A percentile compares a stretch with the other conserved stretches of the same genome.
phyloP scores from a whole-genome alignment of 1,140 invertebrate species.

The Pseudomyrmex flavicornis region DNA sequence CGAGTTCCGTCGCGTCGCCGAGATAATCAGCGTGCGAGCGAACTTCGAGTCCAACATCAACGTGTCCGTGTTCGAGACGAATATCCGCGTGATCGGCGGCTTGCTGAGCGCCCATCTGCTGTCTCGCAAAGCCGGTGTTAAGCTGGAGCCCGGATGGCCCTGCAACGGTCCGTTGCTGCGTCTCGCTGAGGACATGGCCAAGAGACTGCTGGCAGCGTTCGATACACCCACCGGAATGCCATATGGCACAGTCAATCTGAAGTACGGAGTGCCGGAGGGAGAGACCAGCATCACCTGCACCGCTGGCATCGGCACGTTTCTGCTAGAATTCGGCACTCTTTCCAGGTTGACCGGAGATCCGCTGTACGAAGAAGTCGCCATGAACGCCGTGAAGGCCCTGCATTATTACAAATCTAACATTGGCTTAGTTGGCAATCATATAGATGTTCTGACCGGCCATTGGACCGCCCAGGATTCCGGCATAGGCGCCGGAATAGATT shows the following conservation, averaged over 20 bases:
- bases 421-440: conserved; percentile 97
- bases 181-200: conserved; percentile 97
- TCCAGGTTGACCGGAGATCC: conserved; percentile 97
- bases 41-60: conserved; percentile 99
- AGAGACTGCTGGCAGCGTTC: conserved; percentile 95
- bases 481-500: conserved; percentile 97
- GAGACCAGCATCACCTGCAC: conserved; percentile 99
- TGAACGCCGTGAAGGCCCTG: conserved; percentile 95
- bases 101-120: conserved; percentile 98
- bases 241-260: conserved; percentile 98
- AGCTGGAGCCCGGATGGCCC: conserved; percentile 97
- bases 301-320: conserved; percentile 98
- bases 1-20: conserved; percentile 96
- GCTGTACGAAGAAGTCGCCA: conserved; percentile 96
- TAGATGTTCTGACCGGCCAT: conserved; percentile 96
- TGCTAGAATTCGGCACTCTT: conserved; percentile 98
- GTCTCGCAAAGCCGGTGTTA: conserved; percentile 92
- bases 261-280: conserved; percentile 95
- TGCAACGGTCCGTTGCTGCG: conserved; percentile 97
- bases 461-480: conserved; percentile 99
- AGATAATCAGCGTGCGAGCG: conserved; percentile 92
- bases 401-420: conserved; percentile 94
- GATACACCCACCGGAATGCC: conserved; percentile 98
- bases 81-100: conserved; percentile 99
- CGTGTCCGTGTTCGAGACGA: conserved; percentile 99